Base-by-base conservation (phyloP, 2,888 invertebrate species). In the Blastobasis adustella region DNA sequence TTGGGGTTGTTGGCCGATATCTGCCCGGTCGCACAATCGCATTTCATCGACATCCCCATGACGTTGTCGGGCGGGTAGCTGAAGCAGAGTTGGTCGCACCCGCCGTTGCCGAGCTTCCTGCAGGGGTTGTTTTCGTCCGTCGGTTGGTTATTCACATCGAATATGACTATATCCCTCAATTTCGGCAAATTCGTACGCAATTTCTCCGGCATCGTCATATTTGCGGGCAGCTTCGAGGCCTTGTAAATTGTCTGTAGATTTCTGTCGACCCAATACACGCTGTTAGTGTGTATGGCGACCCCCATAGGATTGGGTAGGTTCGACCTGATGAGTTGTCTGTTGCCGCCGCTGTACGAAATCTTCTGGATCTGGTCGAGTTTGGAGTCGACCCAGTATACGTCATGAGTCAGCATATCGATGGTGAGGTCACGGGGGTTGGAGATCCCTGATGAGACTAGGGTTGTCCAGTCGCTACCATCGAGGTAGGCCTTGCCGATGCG, bases 361-460 rank as follows among this genome's bases (percentile, higher is more conserved):
- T 95, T 96, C 73, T 98, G 98, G 52, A 99, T 98, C 66, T 94
- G 96, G 72, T 99, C 99, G 38, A 97, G 88, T 73, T 95, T 94
- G 0, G 97, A 95, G 76, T 99, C 99, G 0, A 98, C 97, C 99
- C 99, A 99, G 77, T 96, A 99, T 0, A 99, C 95, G 73, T 98
- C 98, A 69, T 98, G 96, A 0, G 97, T 98, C 45, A 92, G 82
- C 91, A 96, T 95, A 72, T 99, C 99, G 37, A 99, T 93, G 0
- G 97, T 96, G 39, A 98, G 83, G 76, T 97, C 97, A 54, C 95
- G 90, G 0, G 98, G 98, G 63, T 94, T 94, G 9, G 95, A 94
- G 54, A 99, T 96, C n/a, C 96, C 96, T 0, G 94, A 94, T 0
- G 95, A 95, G 0, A 98, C 95, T 7, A 99, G 90, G 0, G 96